Evolutionary conservation across 2,888 invertebrate species (phyloP), one percentile per base, ranked within the genome.

Genomic region (Corythucha ciliata): DNA sequence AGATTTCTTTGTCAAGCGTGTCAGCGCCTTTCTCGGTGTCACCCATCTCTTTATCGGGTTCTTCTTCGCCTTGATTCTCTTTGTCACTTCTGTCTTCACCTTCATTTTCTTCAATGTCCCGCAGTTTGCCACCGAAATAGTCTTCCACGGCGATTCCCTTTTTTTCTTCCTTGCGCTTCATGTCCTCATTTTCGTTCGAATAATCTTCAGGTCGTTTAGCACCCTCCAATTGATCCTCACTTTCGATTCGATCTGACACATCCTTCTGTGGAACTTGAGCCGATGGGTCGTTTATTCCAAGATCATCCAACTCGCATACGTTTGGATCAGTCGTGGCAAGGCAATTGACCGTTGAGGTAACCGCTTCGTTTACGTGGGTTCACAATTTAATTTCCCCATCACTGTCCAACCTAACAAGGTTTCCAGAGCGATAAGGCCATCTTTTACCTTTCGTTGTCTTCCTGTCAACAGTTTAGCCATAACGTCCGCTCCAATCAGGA

Each of bases 101-200:
- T 33, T 73, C 70, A 48, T 80, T 75, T 56, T 80, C 75, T 3
- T 86, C 83, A 14, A 84, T 70, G 63, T 93, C 82, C 65, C 90
- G 88, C 52, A 84, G 68, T 67, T 88, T 83, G 0, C 85, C 89
- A 52, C 92, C 92, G 65, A 97, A 93, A 66, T 97, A 90, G 59
- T 94, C 93, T 16, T 87, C 85, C 91, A 96, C 93, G 63, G 96
- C 93, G 48, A 96, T 81, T 16, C 91, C 92, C 44, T 89, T 83
- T 56, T 93, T 88, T 67, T 89, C 86, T 65, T 93, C 90, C 63
- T 70, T 81, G 61, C 83, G 81, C 64, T 88, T 83, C 61, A 79
- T 76, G 46, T 88, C 77, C 24, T 82, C 79, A n/a, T 74, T 69
- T 56, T 81, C 67, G 44, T 74, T 73, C 56, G 87, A 81, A 63